Evolutionary conservation across 2,888 invertebrate genomes (phyloP).

Genomic region (Epicampocera succincta): DNA sequence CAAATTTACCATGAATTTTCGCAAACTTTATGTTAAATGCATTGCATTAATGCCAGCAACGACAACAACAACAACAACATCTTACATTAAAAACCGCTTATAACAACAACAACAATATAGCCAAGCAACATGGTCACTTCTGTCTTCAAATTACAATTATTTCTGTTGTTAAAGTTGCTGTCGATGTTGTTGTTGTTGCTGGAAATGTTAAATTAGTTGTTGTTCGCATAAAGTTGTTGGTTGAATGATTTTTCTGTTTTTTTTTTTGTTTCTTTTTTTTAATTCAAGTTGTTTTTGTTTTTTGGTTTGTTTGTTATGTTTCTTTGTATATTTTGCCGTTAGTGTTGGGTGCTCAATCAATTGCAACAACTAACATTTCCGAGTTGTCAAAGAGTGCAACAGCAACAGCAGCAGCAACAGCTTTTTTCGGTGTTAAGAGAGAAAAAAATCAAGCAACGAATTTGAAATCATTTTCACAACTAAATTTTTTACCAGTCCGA

Average conservation of each 20-base stretch:
- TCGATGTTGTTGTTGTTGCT: conserved; percentile 38
- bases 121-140: conserved; percentile 69
- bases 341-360: conserved; percentile 69
- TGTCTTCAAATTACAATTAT: conserved; percentile 69
- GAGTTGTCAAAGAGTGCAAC: conserved; percentile 63
- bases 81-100: conserved; percentile 23
- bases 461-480: conserved; percentile 56
- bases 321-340: conserved; percentile 53
- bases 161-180: conserved; percentile 40
- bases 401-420: background rate
- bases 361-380: conserved; percentile 69
- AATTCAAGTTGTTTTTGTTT: conserved; percentile 7
- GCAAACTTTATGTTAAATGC: conserved; percentile 20
- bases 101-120: conserved; percentile 9
- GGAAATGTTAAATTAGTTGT: conserved; percentile 40
- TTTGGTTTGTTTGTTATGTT: too few relatives aligned
- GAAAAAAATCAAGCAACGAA: conserved; percentile 13
- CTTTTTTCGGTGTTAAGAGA: conserved; percentile 34
- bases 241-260: conserved; percentile 44
- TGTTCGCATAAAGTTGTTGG: conserved; percentile 52
- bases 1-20: conserved; percentile 36
- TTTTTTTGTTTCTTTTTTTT: conserved; percentile 20
- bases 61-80: conserved; percentile 28
- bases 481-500: conserved; percentile 26
- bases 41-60: background rate